phyloP scores from a whole-genome alignment of 2,797 vertebrate genomes.

The Epinephelus coioides region DNA sequence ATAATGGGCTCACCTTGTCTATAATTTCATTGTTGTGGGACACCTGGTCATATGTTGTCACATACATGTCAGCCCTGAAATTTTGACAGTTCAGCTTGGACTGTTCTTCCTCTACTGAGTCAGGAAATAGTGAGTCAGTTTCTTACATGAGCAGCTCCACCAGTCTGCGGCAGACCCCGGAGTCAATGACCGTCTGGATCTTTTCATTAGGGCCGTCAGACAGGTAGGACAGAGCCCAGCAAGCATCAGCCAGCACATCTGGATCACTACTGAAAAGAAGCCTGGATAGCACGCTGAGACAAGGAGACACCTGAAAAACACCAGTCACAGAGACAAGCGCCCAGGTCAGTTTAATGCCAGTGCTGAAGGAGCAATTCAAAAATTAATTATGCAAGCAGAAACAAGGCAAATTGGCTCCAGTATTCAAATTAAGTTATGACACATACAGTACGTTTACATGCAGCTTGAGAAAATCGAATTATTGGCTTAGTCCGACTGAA shows the following conservation, averaged over 20 bases:
- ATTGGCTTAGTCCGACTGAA: too few relatives aligned
- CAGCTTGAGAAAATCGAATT: too few relatives aligned
- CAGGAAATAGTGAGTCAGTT: background rate
- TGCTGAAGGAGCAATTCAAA: background rate
- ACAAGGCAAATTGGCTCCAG: background rate
- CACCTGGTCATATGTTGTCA: background rate
- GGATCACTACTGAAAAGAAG: slow-evolving; percentile 93
- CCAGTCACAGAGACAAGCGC: slow-evolving; percentile 4
- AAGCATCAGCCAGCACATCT: slow-evolving; percentile 93
- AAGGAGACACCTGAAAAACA: slow-evolving; percentile 89
- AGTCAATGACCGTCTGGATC: slow-evolving; percentile 95
- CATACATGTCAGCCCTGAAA: background rate
- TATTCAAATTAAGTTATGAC: background rate
- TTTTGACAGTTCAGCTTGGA: background rate
- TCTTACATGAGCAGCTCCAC: slow-evolving; percentile 94
- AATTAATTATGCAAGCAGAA: background rate
- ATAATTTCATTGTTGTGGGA: too few relatives aligned
- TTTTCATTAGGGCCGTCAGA: slow-evolving; percentile 95
- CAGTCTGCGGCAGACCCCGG: slow-evolving; percentile 92
- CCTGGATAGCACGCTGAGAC: slow-evolving; percentile 91
- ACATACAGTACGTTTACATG: too few relatives aligned
- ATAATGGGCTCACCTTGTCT: too few relatives aligned
- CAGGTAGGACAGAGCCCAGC: slow-evolving; percentile 94
- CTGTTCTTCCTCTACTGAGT: background rate
- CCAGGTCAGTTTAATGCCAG: background rate